Base-by-base conservation (phyloP, 2,888 invertebrate genomes). In the Dicranocentrus wangi region DNA sequence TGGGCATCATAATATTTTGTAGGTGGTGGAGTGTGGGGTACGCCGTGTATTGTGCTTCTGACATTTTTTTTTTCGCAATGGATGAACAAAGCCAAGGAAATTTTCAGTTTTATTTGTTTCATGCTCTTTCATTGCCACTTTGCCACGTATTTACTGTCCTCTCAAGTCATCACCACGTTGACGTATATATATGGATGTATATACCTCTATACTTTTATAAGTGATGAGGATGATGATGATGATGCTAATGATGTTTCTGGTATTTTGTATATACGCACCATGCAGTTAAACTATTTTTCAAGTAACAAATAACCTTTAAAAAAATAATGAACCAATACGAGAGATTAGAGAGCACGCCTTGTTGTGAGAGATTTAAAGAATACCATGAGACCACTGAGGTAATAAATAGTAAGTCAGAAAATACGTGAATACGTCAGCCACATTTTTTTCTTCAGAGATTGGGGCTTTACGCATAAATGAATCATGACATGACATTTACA, bases 101-200 rank as follows among this genome's bases (percentile, higher is more conserved):
- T 28, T 17, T 32, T 61, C 55, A 55, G n/a, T 55, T 61, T 32
- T 32, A 39, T 32, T 61, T 61, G 28, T 61, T 61, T 28, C 61
- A 61, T 61, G 61, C 61, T 32, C 61, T 61, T 61, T 39, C 61
- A 61, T 61, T 61, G 61, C 61, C 61, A 61, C 21, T 61, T 61
- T 3, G n/a, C 19, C 15, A n/a, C 61, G 10, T 32, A 32, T 7
- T 60, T n/a, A n/a, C 25, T 55, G 55, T 55, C 55, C 55, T 55
- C 55, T 55, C 51, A 51, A 17, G 17, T 51, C 51, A 51, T 51
- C 51, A 43, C n/a, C 43, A 43, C 43, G n/a, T n/a, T n/a, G n/a
- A n/a, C n/a, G 39, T 51, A 51, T 51, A 25, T 25, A 25, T 25
- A 13, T 55, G 15, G 10, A 15, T 55, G 25, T 25, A 51, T n/a